These are phyloP conservation scores for Pseudomyrmex gracilis DNA, from an alignment of 1,140 invertebrate species.

Conservation along the genomic window DNA sequence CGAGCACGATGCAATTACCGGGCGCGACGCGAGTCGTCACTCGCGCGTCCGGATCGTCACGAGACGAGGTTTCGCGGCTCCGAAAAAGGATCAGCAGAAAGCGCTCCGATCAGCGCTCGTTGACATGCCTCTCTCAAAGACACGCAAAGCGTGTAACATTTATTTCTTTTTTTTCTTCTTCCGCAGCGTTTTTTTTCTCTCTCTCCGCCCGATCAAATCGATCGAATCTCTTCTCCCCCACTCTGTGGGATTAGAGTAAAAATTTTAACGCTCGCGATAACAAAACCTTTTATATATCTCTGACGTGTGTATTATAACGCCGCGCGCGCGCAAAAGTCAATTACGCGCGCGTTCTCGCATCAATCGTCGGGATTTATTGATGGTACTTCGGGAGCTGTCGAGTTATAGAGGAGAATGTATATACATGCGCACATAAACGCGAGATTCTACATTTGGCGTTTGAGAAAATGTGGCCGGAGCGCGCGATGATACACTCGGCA, in stretches of 20 bases:
- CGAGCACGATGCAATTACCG: slow-evolving; percentile 75
- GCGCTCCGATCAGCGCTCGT: slow-evolving; percentile 53
- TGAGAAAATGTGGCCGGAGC: slow-evolving; percentile 17
- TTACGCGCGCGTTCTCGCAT: neutral
- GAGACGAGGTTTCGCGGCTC: slow-evolving; percentile 51
- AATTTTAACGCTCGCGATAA: too few species aligned
- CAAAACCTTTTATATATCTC: too few species aligned
- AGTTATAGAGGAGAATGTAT: too few species aligned
- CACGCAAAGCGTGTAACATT: slow-evolving; percentile 5
- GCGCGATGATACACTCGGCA: slow-evolving; percentile 27
- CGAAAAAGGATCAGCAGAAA: slow-evolving; percentile 55
- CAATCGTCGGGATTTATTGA: neutral
- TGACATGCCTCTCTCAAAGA: slow-evolving; percentile 56
- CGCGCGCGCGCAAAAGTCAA: neutral
- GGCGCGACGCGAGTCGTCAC: slow-evolving; percentile 59
- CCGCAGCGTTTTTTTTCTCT: neutral
- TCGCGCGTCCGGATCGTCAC: slow-evolving; percentile 35
- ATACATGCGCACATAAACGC: neutral
- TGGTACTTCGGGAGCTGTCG: too few species aligned
- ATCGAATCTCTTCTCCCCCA: neutral
- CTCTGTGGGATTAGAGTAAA: too few species aligned
- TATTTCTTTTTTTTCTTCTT: slow-evolving; percentile 38
- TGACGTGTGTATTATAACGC: too few species aligned
- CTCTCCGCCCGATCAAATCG: neutral
- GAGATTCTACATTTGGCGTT: neutral